Base-by-base conservation (phyloP, 2,797 vertebrate species). In the Lerista edwardsae region DNA sequence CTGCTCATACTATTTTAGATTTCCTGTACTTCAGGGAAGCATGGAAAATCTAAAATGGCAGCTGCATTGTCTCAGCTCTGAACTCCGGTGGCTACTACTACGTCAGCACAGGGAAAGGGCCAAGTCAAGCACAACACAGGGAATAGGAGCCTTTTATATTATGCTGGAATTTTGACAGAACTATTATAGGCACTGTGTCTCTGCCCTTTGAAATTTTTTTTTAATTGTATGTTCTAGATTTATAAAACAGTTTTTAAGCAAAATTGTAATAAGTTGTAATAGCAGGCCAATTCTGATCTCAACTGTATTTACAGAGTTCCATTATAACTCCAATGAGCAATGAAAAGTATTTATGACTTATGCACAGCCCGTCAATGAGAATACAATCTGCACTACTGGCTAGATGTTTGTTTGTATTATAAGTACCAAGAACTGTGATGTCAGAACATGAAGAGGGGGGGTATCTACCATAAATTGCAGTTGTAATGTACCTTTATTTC, bases 371-470 rank as follows among this genome's bases (percentile, higher is more conserved):
- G n/a, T 75, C 15, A 67, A 64, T 73, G 68, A 82, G 44, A 80
- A 82, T 77, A 41, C 51, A 82, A 64, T 78, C 34, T 57, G 34
- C 57, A 65, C 59, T 15, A 21, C n/a, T 76, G 27, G 34, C 64
- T 59, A 65, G 9, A 7, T 36, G 44, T 68, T 68, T 36, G 31
- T 82, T 64, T 55, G 44, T 36, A 19, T 78, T 73, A 44, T 65
- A 75, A 59, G 9, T 83, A 68, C 61, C 69, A 44, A 74, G 29
- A 27, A 75, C 39, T 44, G 34, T 78, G 68, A 67, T 78, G 73
- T 77, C 65, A 64, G 68, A 86, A 81, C 31, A 61, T 69, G 67
- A 51, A 71, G 34, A 79, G 51, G 67, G 44, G n/a, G 61, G 25
- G 29, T 67, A 5, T 23, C 73, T 69, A 55, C 34, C 29, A 19